These are phyloP conservation scores for Adoxophyes honmai DNA, from an alignment of 1,140 invertebrate genomes.

Conservation along the genomic window DNA sequence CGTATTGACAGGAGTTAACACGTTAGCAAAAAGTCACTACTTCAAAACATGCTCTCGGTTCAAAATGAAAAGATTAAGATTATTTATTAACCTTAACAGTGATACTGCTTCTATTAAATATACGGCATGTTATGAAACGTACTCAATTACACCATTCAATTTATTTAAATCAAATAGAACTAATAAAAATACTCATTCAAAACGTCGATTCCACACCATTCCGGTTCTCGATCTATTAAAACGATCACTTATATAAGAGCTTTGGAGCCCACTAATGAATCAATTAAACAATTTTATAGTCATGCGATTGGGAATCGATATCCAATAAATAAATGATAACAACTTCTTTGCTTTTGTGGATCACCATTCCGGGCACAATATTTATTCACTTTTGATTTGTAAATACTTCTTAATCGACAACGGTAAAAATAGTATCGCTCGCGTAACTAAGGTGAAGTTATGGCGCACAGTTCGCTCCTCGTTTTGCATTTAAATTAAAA, in stretches of 20 bases:
- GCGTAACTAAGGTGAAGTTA: constrained; percentile 2
- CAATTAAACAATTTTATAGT: constrained; percentile 12
- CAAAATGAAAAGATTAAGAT: too few relatives aligned
- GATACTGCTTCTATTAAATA: too few relatives aligned
- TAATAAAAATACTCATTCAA: not conserved
- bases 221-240: constrained; percentile 5
- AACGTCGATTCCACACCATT: not conserved
- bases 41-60: too few relatives aligned
- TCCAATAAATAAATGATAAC: constrained; percentile 33
- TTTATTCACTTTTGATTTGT: constrained; percentile 26
- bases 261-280: not conserved
- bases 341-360: constrained; percentile 10
- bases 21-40: too few relatives aligned
- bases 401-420: constrained; percentile 3
- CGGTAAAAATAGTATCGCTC: constrained; percentile 6
- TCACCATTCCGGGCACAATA: not conserved
- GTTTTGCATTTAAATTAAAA: constrained; percentile 44
- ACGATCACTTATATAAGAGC: not conserved
- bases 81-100: too few relatives aligned
- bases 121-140: too few relatives aligned
- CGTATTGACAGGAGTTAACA: not conserved
- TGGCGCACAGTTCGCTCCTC: constrained; percentile 20
- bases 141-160: not conserved
- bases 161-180: constrained; percentile 3
- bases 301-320: constrained; percentile 20